Percentiles rank a stretch among this genome's conserved stretches.
Evolutionary conservation across 2,797 vertebrate genomes (phyloP).

Genomic region (Danio albolineatus): DNA sequence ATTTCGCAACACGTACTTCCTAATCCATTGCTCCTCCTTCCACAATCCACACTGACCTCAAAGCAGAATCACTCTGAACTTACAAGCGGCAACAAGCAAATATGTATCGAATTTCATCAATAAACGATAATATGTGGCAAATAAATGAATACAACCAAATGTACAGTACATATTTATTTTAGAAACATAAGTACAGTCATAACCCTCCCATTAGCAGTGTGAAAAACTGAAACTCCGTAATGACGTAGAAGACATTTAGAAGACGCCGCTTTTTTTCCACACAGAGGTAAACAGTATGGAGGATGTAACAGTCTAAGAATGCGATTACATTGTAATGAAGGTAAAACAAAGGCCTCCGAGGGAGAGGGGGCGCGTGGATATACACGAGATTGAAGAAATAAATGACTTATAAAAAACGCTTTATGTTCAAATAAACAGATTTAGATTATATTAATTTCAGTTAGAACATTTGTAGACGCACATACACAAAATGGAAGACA

Average conservation of each 20-base stretch:
- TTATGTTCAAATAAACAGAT: not conserved
- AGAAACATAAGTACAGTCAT: constrained; percentile 21
- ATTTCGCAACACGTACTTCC: not conserved
- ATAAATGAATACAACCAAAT: not conserved
- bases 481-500: constrained; percentile 24
- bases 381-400: not conserved
- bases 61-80: not conserved
- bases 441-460: not conserved
- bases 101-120: not conserved
- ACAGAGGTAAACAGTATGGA: constrained; percentile 18
- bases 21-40: not conserved
- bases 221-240: not conserved
- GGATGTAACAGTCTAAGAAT: constrained; percentile 46
- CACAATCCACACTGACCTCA: too few species aligned
- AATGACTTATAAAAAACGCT: not conserved
- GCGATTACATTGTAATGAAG: not conserved
- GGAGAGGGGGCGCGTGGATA: not conserved
- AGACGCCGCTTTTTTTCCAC: not conserved
- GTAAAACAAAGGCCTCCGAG: not conserved
- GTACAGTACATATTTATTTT: constrained; percentile 26
- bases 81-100: not conserved
- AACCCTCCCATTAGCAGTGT: constrained; percentile 7
- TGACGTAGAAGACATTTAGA: constrained; percentile 14
- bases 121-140: not conserved
- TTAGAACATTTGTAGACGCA: not conserved